Percentiles rank a stretch among this genome's conserved stretches.
These are phyloP conservation scores for Drosophila takahashii DNA, from an alignment of 1,140 invertebrate species.

Conservation along the genomic window DNA sequence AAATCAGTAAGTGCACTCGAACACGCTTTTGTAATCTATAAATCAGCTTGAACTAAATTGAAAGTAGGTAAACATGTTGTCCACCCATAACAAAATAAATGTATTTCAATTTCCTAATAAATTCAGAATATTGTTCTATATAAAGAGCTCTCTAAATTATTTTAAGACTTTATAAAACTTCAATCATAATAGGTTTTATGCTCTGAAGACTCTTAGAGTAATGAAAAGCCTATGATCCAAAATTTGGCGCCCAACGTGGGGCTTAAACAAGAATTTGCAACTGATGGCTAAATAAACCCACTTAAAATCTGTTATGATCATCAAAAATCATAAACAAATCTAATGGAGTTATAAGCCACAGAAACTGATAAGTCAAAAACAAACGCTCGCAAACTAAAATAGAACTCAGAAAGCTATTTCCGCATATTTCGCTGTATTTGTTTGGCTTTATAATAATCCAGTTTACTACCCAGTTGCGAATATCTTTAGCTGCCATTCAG, in stretches of 20 bases:
- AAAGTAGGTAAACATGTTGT: not conserved
- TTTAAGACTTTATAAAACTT: too few relatives aligned
- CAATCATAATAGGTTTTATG: too few relatives aligned
- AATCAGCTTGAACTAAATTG: slow-evolving; percentile 16
- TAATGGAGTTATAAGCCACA: not conserved
- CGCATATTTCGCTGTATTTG: slow-evolving; percentile 9
- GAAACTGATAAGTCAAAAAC: not conserved
- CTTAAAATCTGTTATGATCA: too few relatives aligned
- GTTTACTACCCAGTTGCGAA: slow-evolving; percentile 8
- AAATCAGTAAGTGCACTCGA: slow-evolving; percentile 14
- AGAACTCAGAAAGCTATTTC: not conserved
- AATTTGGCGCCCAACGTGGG: too few relatives aligned
- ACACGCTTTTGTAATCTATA: not conserved
- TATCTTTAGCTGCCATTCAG: slow-evolving; percentile 11
- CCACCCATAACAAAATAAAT: not conserved
- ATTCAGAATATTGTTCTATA: too few relatives aligned
- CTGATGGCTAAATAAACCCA: too few relatives aligned
- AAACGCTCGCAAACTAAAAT: not conserved
- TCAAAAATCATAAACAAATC: too few relatives aligned
- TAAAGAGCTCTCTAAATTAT: too few relatives aligned
- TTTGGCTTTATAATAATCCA: slow-evolving; percentile 25
- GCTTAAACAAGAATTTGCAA: too few relatives aligned
- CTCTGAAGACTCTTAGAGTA: too few relatives aligned
- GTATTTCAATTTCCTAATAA: not conserved
- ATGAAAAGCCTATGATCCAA: too few relatives aligned